phyloP scores from a whole-genome alignment of 2,113 vertebrate genomes.

The Microcebus ravelobensis region DNA sequence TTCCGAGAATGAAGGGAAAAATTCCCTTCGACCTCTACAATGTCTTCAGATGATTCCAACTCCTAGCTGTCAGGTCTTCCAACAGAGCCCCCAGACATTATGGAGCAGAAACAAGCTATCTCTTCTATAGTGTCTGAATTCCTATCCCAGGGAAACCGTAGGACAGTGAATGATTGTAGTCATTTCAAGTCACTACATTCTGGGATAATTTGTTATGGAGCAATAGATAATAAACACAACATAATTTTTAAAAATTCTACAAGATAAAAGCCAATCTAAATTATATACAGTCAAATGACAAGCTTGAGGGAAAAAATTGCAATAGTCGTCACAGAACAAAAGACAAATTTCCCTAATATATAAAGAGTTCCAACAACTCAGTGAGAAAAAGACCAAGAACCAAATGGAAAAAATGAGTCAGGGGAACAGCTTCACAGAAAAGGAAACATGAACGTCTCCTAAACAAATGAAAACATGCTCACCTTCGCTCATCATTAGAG shows the following conservation, averaged over 20 bases:
- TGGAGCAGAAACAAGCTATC: background rate
- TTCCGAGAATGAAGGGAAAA: background rate
- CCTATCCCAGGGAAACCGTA: background rate
- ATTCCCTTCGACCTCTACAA: background rate
- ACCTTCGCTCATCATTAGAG: background rate
- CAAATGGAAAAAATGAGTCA: background rate
- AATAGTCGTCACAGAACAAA: background rate
- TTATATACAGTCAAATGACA: background rate
- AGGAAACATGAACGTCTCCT: background rate
- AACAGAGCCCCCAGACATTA: background rate
- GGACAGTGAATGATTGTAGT: background rate
- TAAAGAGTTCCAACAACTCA: background rate
- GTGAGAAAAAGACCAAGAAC: constrained; percentile 22
- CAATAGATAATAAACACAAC: background rate
- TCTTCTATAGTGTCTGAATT: background rate
- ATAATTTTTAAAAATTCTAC: background rate
- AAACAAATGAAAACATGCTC: background rate
- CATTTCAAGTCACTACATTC: background rate
- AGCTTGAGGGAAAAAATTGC: background rate
- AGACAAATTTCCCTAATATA: background rate
- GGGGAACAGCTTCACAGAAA: background rate
- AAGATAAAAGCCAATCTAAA: background rate
- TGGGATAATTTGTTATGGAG: background rate
- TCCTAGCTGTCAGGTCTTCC: background rate
- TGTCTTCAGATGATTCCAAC: background rate